Percentiles rank a stretch among this genome's conserved stretches.
Conservation (phyloP, 64 coral and sea anemone genomes). For the Dendrophyllia cribrosa region DNA sequence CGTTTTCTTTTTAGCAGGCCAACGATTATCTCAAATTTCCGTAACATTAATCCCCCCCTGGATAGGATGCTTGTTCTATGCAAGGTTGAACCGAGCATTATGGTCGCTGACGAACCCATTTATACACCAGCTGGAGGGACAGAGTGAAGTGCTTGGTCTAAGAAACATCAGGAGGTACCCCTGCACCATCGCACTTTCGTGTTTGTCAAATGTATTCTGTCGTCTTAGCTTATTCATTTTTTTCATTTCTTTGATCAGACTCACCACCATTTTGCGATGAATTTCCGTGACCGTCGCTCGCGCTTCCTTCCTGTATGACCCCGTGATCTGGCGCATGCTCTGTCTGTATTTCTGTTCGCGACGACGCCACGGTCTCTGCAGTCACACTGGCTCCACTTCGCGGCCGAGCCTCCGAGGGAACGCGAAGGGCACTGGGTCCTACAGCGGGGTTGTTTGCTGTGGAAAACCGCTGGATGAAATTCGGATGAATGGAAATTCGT, state of each 20-base stretch:
- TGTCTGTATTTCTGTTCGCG: slow-evolving; percentile 28
- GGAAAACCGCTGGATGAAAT: slow-evolving; percentile 81
- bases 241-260: neutral
- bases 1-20: too few species aligned
- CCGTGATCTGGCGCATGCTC: slow-evolving; percentile 28
- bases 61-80: too few species aligned
- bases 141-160: too few species aligned
- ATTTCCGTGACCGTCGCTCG: neutral
- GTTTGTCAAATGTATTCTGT: too few species aligned
- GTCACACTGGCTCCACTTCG: slow-evolving; percentile 35
- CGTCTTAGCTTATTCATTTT: too few species aligned
- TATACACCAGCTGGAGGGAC: too few species aligned
- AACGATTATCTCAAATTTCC: too few species aligned
- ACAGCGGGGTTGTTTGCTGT: slow-evolving; percentile 1
- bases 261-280: slow-evolving; percentile 47
- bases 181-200: too few species aligned
- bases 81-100: too few species aligned
- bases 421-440: slow-evolving; percentile 23
- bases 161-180: too few species aligned
- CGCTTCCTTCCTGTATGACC: slow-evolving; percentile 12
- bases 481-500: slow-evolving; percentile 87
- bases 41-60: too few species aligned
- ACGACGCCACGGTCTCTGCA: slow-evolving; percentile 58
- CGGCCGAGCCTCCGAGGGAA: slow-evolving; percentile 14
- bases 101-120: too few species aligned